Evolutionary conservation across 2,797 vertebrate genomes (phyloP).

Genomic region (Cheirogaleus major): DNA sequence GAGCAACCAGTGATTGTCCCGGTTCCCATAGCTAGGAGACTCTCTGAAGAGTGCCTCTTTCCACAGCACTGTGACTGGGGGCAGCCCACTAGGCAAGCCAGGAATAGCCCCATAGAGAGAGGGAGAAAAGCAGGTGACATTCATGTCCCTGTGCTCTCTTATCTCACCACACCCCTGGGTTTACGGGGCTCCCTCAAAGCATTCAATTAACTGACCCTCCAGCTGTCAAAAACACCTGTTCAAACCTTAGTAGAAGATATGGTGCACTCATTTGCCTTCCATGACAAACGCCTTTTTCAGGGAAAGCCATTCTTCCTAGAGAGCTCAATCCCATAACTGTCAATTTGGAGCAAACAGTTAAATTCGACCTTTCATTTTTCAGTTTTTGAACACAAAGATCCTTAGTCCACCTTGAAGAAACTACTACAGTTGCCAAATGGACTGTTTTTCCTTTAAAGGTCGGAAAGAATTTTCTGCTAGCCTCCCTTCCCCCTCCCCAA

Average conservation of each 20-base stretch:
- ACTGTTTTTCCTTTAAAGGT: slow-evolving; percentile 69
- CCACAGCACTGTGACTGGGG: rapidly evolving
- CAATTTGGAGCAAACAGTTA: slow-evolving; percentile 40
- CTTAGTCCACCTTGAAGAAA: slow-evolving; percentile 59
- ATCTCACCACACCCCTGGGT: not conserved
- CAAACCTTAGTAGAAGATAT: not conserved
- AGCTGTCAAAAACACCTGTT: slow-evolving; percentile 67
- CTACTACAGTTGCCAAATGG: slow-evolving; percentile 40
- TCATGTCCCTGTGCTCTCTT: not conserved
- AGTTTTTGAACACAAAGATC: slow-evolving; percentile 60
- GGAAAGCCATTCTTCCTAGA: slow-evolving; percentile 30
- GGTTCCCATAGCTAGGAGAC: not conserved
- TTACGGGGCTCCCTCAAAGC: not conserved
- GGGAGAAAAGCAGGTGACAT: not conserved
- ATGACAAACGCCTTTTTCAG: not conserved
- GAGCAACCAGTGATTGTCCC: not conserved
- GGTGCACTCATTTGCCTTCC: not conserved
- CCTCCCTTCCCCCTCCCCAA: slow-evolving; percentile 8
- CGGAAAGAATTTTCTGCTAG: slow-evolving; percentile 73
- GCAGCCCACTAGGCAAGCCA: not conserved
- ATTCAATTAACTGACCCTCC: not conserved
- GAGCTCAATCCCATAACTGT: not conserved
- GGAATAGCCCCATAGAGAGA: not conserved
- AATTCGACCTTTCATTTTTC: slow-evolving; percentile 49
- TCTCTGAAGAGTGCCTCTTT: not conserved